Evolutionary conservation across 2,113 vertebrate species (phyloP).

Genomic region (Rhinopomastus cyanomelas): DNA sequence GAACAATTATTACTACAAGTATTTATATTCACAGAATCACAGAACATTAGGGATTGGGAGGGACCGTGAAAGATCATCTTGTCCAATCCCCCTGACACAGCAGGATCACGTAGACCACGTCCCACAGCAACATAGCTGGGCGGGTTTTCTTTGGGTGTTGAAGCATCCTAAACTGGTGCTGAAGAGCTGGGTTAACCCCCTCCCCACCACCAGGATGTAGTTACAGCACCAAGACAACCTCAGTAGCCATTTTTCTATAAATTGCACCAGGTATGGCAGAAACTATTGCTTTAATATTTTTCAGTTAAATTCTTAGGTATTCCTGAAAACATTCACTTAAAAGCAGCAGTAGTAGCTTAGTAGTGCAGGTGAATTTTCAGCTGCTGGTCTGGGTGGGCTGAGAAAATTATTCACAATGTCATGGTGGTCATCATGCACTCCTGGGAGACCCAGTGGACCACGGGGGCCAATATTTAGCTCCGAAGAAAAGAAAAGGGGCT

Average conservation of each 20-base stretch:
- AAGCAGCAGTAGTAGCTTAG: background rate
- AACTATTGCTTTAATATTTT: accelerated
- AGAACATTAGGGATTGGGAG: no score
- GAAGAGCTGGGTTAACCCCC: background rate
- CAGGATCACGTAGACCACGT: no score
- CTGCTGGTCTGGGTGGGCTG: background rate
- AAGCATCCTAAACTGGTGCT: accelerated
- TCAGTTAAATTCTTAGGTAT: accelerated
- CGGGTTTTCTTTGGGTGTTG: accelerated
- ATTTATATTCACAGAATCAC: no score
- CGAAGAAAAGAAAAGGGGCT: no score
- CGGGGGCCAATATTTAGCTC: no score
- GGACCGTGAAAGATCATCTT: no score
- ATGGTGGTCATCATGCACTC: background rate
- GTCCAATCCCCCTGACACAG: no score
- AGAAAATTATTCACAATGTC: background rate
- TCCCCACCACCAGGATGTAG: accelerated
- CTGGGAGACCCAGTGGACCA: background rate
- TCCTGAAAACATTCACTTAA: background rate
- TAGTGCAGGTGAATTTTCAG: accelerated
- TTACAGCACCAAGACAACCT: no score
- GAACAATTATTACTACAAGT: background rate
- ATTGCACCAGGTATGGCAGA: accelerated
- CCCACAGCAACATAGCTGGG: no score
- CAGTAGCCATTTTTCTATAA: accelerated